These are phyloP conservation scores for Tetanocera ferruginea DNA, from an alignment of 2,888 invertebrate species.

Conservation along the genomic window DNA sequence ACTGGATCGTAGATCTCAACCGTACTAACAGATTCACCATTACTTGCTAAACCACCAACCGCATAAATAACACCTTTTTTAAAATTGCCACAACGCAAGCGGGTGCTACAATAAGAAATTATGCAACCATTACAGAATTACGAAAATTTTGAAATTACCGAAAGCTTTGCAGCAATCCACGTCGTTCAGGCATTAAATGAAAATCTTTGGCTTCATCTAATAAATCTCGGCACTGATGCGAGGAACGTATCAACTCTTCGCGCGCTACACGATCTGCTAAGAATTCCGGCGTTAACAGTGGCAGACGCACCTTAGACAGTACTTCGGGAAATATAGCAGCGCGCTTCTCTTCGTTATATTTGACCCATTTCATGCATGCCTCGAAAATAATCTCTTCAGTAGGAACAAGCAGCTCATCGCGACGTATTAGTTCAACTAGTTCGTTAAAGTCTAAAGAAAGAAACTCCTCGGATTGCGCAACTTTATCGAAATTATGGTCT, in stretches of 20 bases:
- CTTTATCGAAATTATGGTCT: constrained; percentile 78
- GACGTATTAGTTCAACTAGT: constrained; percentile 77
- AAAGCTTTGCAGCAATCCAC: constrained; percentile 82
- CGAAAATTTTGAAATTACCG: constrained; percentile 48
- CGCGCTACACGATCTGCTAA: constrained; percentile 85
- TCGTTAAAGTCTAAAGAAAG: constrained; percentile 74
- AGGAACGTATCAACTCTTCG: constrained; percentile 82
- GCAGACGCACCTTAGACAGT: constrained; percentile 82
- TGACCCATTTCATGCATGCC: constrained; percentile 85
- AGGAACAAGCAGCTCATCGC: constrained; percentile 83
- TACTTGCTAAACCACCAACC: constrained; percentile 87
- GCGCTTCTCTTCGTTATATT: constrained; percentile 75
- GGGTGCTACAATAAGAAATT: constrained; percentile 71
- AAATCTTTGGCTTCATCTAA: constrained; percentile 91
- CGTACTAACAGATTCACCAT: constrained; percentile 86
- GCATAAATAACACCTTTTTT: constrained; percentile 87
- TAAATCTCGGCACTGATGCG: constrained; percentile 86
- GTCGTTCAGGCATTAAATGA: constrained; percentile 87
- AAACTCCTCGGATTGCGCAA: constrained; percentile 84
- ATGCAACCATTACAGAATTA: neutral
- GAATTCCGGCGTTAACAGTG: constrained; percentile 84
- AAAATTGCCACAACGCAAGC: constrained; percentile 81
- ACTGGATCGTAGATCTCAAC: constrained; percentile 87
- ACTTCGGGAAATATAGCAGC: constrained; percentile 77
- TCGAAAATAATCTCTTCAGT: constrained; percentile 88